These are phyloP conservation scores for Pseudomyrmex sp. DNA, from an alignment of 1,140 invertebrate species.

Conservation along the genomic window DNA sequence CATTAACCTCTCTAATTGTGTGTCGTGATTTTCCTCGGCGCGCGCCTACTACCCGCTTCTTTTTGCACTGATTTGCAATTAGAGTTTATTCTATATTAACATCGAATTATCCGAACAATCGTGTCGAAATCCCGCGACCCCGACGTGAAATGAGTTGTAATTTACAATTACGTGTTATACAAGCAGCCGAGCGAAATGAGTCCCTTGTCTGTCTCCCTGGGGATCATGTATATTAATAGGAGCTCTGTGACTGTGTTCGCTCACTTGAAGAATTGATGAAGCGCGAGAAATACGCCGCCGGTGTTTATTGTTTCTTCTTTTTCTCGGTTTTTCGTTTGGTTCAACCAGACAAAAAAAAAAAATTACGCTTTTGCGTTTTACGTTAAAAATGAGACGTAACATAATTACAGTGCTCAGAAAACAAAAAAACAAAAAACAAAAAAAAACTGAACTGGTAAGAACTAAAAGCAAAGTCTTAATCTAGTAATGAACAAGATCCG, in stretches of 20 bases:
- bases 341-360: too few relatives aligned
- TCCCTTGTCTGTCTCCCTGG: slow-evolving; percentile 30
- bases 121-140: slow-evolving; percentile 47
- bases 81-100: slow-evolving; percentile 59
- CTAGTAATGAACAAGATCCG: slow-evolving; percentile 63
- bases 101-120: slow-evolving; percentile 65
- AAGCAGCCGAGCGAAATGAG: slow-evolving; percentile 62
- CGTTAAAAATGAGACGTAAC: too few relatives aligned
- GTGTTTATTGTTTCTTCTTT: slow-evolving; percentile 34
- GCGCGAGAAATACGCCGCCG: not conserved
- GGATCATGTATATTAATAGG: slow-evolving; percentile 64
- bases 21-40: slow-evolving; percentile 15
- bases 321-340: too few relatives aligned
- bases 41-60: not conserved
- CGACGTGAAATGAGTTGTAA: slow-evolving; percentile 52
- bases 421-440: slow-evolving; percentile 51
- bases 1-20: slow-evolving; percentile 60
- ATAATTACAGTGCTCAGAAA: slow-evolving; percentile 1
- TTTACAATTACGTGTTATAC: slow-evolving; percentile 60
- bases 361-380: too few relatives aligned
- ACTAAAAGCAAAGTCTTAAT: slow-evolving; percentile 67
- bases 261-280: not conserved
- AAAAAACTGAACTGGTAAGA: not conserved
- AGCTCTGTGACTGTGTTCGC: not conserved
- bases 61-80: slow-evolving; percentile 29